These are phyloP conservation scores for Ectropis grisescens DNA, from an alignment of 1,140 invertebrate species.

Conservation along the genomic window DNA sequence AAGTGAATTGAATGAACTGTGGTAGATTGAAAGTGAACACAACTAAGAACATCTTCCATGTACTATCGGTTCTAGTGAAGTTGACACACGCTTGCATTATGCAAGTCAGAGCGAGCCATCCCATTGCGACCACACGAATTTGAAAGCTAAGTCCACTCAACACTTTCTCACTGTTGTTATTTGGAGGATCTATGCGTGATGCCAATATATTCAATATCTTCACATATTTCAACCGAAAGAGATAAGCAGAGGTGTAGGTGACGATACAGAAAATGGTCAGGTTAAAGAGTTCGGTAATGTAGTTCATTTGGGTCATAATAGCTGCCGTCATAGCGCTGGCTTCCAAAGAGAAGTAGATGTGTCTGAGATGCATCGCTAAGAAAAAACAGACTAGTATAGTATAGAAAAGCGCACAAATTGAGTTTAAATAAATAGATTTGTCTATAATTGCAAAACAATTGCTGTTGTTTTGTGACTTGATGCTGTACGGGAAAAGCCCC, in stretches of 20 bases:
- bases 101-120: constrained; percentile 10
- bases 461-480: constrained; percentile 26
- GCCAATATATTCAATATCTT: constrained; percentile 28
- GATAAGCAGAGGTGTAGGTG: constrained; percentile 26
- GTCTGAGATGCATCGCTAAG: constrained; percentile 21
- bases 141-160: constrained; percentile 17
- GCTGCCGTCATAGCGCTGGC: constrained; percentile 22
- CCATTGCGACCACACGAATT: constrained; percentile 14
- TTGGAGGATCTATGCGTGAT: constrained; percentile 17
- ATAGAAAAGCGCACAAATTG: constrained; percentile 21
- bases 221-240: constrained; percentile 27
- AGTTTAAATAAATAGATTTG: constrained; percentile 39
- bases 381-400: constrained; percentile 22
- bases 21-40: constrained; percentile 30
- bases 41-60: constrained; percentile 38
- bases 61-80: constrained; percentile 18
- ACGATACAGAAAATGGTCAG: constrained; percentile 21
- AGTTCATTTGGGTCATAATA: constrained; percentile 38
- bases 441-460: constrained; percentile 18
- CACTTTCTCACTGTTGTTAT: constrained; percentile 13
- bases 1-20: constrained; percentile 35
- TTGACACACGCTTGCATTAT: constrained; percentile 26
- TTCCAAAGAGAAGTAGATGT: constrained; percentile 22
- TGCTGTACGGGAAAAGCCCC: constrained; percentile 35
- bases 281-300: constrained; percentile 27